Evolutionary conservation across 2,113 vertebrate species (phyloP).

Genomic region (Centropristis striata): DNA sequence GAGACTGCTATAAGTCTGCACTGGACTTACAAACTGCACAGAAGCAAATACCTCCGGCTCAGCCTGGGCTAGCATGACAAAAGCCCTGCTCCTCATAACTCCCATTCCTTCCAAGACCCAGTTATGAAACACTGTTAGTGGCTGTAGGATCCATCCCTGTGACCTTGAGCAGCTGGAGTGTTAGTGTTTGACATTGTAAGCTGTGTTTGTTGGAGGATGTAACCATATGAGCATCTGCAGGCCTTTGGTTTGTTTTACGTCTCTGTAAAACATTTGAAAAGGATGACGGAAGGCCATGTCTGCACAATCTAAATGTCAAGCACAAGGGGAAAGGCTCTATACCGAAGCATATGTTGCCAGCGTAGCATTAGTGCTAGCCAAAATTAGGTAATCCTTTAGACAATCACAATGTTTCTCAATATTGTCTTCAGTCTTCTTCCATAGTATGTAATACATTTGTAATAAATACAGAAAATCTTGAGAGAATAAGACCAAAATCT

Average conservation of each 20-base stretch:
- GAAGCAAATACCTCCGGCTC: slow-evolving; percentile 31
- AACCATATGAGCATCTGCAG: slow-evolving; percentile 34
- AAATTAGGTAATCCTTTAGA: background rate
- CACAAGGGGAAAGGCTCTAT: background rate
- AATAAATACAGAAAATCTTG: background rate
- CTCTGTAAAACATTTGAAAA: slow-evolving; percentile 42
- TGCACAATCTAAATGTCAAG: slow-evolving; percentile 12
- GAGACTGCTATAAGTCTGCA: slow-evolving; percentile 33
- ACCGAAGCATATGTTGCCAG: background rate
- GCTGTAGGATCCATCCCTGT: slow-evolving; percentile 13
- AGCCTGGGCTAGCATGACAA: slow-evolving; percentile 36
- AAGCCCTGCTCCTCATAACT: slow-evolving; percentile 48
- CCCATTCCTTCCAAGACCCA: slow-evolving; percentile 29
- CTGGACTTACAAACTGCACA: slow-evolving; percentile 40
- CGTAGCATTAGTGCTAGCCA: background rate
- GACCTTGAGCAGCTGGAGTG: slow-evolving; percentile 48
- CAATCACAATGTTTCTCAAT: background rate
- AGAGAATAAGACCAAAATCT: background rate
- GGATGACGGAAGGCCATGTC: background rate
- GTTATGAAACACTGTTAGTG: slow-evolving; percentile 35
- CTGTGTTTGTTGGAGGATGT: slow-evolving; percentile 43
- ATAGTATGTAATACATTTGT: background rate
- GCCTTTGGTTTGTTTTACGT: slow-evolving; percentile 40
- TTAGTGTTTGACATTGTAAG: slow-evolving; percentile 46
- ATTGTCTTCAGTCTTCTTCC: background rate